Conservation (phyloP, 2,113 vertebrate species). For the Tichodroma muraria region DNA sequence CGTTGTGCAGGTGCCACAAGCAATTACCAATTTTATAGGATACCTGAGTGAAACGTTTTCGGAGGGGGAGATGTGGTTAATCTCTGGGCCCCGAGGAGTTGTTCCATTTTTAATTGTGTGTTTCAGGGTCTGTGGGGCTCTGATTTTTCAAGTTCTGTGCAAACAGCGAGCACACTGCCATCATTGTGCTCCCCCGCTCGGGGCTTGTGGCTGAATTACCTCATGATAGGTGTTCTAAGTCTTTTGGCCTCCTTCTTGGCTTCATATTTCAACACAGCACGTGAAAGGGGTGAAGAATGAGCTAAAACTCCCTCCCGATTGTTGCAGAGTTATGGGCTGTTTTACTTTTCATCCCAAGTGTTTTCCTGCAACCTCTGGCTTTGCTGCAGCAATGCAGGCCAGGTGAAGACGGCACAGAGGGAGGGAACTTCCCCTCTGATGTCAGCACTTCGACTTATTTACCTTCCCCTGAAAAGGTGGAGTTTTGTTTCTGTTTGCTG, state of each 20-base stretch:
- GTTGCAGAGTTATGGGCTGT: constrained; percentile 23
- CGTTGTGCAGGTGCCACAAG: neutral
- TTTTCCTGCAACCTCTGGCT: constrained; percentile 14
- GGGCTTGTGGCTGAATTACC: constrained; percentile 52
- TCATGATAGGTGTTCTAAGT: constrained; percentile 59
- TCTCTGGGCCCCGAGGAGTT: neutral
- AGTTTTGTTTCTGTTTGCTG: constrained; percentile 24
- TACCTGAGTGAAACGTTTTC: constrained; percentile 11
- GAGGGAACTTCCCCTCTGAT: neutral
- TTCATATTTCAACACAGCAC: constrained; percentile 59
- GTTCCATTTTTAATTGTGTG: constrained; percentile 39
- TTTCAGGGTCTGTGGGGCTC: constrained; percentile 35
- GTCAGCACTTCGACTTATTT: neutral
- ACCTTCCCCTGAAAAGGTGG: neutral
- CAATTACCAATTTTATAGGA: constrained; percentile 21
- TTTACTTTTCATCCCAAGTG: constrained; percentile 39
- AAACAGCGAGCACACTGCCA: constrained; percentile 52
- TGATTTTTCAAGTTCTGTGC: constrained; percentile 42
- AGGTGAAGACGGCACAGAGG: neutral
- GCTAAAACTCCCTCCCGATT: constrained; percentile 20
- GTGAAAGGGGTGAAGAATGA: constrained; percentile 56
- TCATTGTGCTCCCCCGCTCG: constrained; percentile 49
- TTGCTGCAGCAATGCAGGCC: neutral
- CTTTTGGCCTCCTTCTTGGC: constrained; percentile 44
- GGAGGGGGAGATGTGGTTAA: neutral